Evolutionary conservation across 2,797 vertebrate species (phyloP), one percentile per base, ranked within the genome.

Genomic region (Catharus ustulatus): DNA sequence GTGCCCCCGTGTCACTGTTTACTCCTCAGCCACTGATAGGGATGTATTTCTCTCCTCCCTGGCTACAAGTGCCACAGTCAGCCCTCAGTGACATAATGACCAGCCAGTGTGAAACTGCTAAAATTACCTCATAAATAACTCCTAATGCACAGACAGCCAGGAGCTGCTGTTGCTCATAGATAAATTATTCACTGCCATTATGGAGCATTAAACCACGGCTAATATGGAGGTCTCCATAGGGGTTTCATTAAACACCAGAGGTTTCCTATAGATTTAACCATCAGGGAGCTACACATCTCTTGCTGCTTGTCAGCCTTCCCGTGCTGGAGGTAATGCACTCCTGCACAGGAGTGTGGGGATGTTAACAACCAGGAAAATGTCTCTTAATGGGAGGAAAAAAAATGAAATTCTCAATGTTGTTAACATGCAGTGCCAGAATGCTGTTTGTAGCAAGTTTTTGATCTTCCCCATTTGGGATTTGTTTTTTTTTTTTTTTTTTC

Each of bases 91-190:
- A 85, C 94, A 90, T 97, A 98, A 98, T 97, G 97, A 95, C 96
- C 96, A 97, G 93, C 84, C 94, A 95, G 97, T 97, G 97, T 98
- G 97, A 97, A 96, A 93, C 94, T 91, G 82, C 95, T 96, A 81
- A 97, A 98, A 98, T 97, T 97, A 79, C 97, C 91, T 97, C 96
- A 97, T 98, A 98, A 98, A 98, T 98, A 98, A 97, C 96, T 96
- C 67, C 77, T 97, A 97, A 97, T 96, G 96, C 95, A 92, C 87
- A 84, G 83, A 89, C 95, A 94, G 94, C 76, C 69, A 92, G 90
- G 93, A 97, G 79, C 6, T 96, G 94, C 92, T 66, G 58, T 96
- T 95, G 95, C 92, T 97, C 77, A 79, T 89, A 96, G 97, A 96
- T 96, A 97, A 97, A 98, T 98, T 97, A 97, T 96, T 97, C 85